phyloP scores from a whole-genome alignment of 2,113 vertebrate species.

The Myotis davidii region DNA sequence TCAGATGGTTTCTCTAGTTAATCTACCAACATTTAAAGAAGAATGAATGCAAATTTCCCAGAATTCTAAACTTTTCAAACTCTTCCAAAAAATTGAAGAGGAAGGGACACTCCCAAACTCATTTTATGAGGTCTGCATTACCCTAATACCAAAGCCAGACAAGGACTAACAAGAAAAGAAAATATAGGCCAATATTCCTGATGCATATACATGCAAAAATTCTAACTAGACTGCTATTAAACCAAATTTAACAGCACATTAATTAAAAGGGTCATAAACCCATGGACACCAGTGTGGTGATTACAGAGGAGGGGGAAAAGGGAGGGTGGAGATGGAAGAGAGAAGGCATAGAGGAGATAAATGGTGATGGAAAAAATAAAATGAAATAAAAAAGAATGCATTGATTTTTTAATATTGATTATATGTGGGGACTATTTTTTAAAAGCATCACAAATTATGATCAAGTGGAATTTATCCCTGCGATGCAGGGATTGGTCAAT shows the following conservation, averaged over 20 bases:
- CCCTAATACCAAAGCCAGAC: neutral
- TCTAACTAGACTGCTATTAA: neutral
- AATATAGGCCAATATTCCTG: neutral
- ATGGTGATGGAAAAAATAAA: neutral
- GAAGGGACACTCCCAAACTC: neutral
- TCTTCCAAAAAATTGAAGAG: neutral
- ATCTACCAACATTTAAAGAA: neutral
- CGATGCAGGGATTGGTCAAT: neutral
- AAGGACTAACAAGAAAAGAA: neutral
- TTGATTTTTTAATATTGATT: too few species aligned
- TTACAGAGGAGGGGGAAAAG: neutral
- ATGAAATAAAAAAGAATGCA: too few species aligned
- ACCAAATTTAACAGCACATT: neutral
- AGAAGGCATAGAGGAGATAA: neutral
- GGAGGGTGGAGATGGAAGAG: neutral
- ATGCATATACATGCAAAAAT: neutral
- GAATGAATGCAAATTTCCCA: neutral
- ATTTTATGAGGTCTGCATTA: neutral
- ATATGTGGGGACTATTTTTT: too few species aligned
- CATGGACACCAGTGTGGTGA: neutral
- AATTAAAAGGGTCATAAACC: neutral
- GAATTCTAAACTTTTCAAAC: neutral
- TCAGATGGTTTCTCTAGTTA: neutral
- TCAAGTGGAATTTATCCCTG: neutral
- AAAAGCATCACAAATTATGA: neutral